Percentiles rank a stretch among this genome's conserved stretches.
Conservation (phyloP, 2,113 vertebrate species). For the Dipodomys merriami region DNA sequence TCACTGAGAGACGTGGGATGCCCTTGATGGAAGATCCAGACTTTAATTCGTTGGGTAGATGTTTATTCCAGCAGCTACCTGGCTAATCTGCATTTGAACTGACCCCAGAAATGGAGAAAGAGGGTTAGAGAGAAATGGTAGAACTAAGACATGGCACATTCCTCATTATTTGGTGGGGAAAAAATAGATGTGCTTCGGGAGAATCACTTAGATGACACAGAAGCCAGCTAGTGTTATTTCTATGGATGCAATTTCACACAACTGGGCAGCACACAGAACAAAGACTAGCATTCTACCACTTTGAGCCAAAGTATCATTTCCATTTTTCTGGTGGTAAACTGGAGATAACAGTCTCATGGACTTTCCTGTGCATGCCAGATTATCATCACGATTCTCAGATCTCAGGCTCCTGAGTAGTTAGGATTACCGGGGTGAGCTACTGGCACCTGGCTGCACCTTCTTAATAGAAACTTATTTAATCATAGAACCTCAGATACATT, state of each 20-base stretch:
- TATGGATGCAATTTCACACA: not conserved
- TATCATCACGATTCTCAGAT: too few relatives aligned
- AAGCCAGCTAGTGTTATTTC: not conserved
- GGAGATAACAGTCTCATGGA: too few relatives aligned
- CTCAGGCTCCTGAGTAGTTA: too few relatives aligned
- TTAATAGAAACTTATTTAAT: not conserved
- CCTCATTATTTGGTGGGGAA: not conserved
- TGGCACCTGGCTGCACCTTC: not conserved
- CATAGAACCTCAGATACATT: not conserved
- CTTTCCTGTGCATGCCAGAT: too few relatives aligned
- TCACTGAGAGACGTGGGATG: not conserved
- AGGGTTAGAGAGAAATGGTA: accelerated
- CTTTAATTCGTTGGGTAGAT: not conserved
- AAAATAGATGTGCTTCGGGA: not conserved
- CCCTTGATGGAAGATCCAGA: not conserved
- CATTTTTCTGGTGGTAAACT: too few relatives aligned
- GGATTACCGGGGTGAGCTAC: too few relatives aligned
- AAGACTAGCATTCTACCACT: not conserved
- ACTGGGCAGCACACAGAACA: not conserved
- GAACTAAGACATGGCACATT: not conserved
- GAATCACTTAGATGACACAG: not conserved
- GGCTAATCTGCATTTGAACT: not conserved
- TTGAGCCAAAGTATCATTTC: too few relatives aligned
- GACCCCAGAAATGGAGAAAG: not conserved
- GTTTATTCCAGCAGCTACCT: not conserved